Evolutionary conservation across 2,888 invertebrate species (phyloP).

Genomic region (Tenodera sinensis): DNA sequence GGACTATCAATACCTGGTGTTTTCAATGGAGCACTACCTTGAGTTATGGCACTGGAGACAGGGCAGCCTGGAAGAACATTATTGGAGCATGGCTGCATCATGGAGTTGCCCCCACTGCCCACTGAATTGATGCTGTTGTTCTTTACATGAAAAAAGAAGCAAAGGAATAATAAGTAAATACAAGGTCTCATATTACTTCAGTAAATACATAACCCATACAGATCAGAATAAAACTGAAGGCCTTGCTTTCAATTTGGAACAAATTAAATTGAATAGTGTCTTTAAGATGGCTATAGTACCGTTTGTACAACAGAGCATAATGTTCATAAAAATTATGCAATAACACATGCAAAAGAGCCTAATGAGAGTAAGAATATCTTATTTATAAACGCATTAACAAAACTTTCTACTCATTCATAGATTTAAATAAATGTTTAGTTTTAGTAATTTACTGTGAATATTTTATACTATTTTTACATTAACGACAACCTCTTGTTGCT

Average conservation of each 20-base stretch:
- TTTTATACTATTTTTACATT: too few relatives aligned
- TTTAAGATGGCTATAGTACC: background rate
- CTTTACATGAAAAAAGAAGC: background rate
- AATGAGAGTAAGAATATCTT: background rate
- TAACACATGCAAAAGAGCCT: background rate
- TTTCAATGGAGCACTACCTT: conserved; percentile 23
- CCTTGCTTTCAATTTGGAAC: background rate
- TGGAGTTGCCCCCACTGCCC: conserved; percentile 10
- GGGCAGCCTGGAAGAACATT: conserved; percentile 28
- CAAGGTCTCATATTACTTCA: too few relatives aligned
- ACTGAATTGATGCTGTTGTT: conserved; percentile 9
- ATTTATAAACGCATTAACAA: too few relatives aligned
- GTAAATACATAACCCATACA: background rate
- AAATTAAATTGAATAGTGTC: background rate
- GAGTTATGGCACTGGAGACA: conserved; percentile 25
- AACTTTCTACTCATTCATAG: too few relatives aligned
- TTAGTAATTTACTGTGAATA: too few relatives aligned
- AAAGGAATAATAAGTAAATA: background rate
- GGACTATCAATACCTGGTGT: conserved; percentile 28
- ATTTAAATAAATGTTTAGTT: too few relatives aligned
- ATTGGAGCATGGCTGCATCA: conserved; percentile 30
- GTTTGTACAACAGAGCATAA: background rate
- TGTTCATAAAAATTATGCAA: background rate
- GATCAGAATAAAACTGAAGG: background rate
- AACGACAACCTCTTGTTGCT: too few relatives aligned